Conservation (phyloP, 2,888 invertebrate species). For the Chymomyza caudatula region DNA sequence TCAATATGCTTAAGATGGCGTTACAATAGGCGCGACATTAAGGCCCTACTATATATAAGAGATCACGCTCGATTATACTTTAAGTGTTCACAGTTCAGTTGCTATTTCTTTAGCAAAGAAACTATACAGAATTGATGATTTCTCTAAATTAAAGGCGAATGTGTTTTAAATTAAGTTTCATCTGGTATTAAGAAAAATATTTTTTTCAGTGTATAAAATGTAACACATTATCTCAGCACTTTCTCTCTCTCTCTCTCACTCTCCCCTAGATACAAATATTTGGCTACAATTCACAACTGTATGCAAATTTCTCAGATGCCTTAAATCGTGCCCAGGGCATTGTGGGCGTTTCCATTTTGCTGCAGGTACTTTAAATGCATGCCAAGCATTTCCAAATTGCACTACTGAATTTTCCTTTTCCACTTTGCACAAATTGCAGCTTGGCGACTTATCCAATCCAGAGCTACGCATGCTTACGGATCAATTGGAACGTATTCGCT, state of each 20-base stretch:
- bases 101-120: too few species aligned
- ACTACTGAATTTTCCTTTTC: background rate
- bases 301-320: constrained; percentile 97
- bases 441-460: constrained; percentile 94
- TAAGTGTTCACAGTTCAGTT: too few species aligned
- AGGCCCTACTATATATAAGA: too few species aligned
- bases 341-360: constrained; percentile 93
- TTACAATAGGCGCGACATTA: too few species aligned
- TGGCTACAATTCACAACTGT: constrained; percentile 98
- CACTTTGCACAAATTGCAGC: constrained; percentile 79
- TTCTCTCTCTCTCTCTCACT: constrained; percentile 69
- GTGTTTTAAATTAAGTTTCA: too few species aligned
- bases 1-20: too few species aligned
- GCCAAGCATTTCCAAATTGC: background rate
- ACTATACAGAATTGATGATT: too few species aligned
- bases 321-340: constrained; percentile 96
- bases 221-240: too few species aligned
- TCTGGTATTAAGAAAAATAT: too few species aligned
- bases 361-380: constrained; percentile 89
- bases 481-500: constrained; percentile 93
- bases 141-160: too few species aligned
- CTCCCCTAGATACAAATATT: constrained; percentile 98
- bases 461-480: constrained; percentile 94
- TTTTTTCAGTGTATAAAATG: too few species aligned
- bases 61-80: too few species aligned